These are phyloP conservation scores for Trichogramma pretiosum DNA, from an alignment of 1,140 invertebrate species.

Conservation along the genomic window DNA sequence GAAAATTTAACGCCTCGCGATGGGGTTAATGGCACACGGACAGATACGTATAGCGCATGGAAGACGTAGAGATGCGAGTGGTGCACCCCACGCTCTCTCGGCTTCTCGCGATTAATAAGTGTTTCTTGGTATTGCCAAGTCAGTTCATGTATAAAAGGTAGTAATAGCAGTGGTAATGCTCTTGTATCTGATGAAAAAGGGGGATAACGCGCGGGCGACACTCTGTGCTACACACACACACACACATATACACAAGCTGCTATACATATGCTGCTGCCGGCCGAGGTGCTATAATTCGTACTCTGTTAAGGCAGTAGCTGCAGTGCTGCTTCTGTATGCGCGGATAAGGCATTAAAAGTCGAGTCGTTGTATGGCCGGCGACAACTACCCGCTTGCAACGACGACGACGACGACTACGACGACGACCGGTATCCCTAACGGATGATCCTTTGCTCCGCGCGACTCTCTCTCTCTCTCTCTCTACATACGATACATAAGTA, in stretches of 20 bases:
- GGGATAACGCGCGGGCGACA: background rate
- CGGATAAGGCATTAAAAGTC: no score
- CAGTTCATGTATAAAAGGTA: no score
- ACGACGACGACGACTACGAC: no score
- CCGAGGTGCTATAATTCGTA: conserved; percentile 23
- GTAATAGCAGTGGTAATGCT: no score
- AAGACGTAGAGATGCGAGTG: background rate
- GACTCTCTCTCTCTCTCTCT: no score
- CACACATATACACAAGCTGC: conserved; percentile 6
- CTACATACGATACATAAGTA: no score
- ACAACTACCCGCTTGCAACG: no score
- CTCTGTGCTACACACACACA: background rate
- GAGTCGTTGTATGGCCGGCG: no score
- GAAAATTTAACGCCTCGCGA: conserved; percentile 1
- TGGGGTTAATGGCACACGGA: conserved; percentile 1
- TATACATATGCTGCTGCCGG: background rate
- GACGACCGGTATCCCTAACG: conserved; percentile 11
- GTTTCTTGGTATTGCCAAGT: background rate
- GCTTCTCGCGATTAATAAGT: conserved; percentile 17
- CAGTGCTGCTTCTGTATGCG: no score
- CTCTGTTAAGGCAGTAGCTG: conserved; percentile 7
- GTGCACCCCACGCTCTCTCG: background rate
- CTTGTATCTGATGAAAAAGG: no score
- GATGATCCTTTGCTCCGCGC: conserved; percentile 10
- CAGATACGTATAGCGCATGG: no score